Evolutionary conservation across 2,888 invertebrate species (phyloP), one percentile per base, ranked within the genome.

Genomic region (Aporophyla nigra): DNA sequence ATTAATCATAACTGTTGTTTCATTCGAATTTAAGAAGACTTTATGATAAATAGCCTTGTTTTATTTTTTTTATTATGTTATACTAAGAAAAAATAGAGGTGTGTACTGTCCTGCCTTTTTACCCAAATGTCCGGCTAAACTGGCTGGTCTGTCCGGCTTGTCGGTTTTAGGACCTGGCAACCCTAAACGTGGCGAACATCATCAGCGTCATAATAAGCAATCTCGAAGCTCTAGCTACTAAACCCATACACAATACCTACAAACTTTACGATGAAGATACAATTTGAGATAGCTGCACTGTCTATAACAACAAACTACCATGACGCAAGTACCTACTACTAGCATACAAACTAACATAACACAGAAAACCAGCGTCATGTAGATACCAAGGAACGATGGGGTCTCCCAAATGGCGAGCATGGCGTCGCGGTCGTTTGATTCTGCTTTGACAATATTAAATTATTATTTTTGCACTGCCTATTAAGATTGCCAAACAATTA

Each of bases 181-280:
- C n/a, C n/a, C n/a, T n/a, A n/a, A 59, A 63, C 70, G 33, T 40
- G 24, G 10, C 61, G 12, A 59, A 54, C 74, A 78, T 68, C 21
- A 49, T 56, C 59, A 51, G 58, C 46, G 33, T n/a, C 66, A 40
- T 53, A 70, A 70, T n/a, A 56, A 24, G 14, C 21, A 54, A 59
- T 69, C 58, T 54, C 21, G 21, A n/a, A 46, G 19, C 51, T 43
- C 33, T 27, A 33, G 33, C 2, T 33, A 40, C 14, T 27, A 61
- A 5, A 27, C 19, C 63, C 12, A 51, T 19, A 33, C 21, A 16
- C 9, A 43, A 43, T 19, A 46, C 56, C n/a, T n/a, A 51, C 49
- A 53, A 51, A 27, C 46, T 49, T 65, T 40, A 43, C 27, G 56
- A 63, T 58, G 40, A 51, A 40, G 19, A 73, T n/a, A 63, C 51